Evolutionary conservation across 1,140 invertebrate species (phyloP).

Genomic region (Cyphomyrmex costatus): DNA sequence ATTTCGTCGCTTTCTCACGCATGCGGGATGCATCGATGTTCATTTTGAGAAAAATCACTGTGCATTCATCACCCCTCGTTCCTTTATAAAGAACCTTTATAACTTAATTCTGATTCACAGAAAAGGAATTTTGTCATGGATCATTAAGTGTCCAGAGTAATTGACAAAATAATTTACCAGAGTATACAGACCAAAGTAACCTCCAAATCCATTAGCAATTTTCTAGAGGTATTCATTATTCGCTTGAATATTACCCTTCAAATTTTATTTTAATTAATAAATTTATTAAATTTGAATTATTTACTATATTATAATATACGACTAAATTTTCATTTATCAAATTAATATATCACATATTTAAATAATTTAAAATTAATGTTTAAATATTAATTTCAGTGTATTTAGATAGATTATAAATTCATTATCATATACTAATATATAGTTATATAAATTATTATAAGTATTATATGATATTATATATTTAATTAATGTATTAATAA

Average conservation of each 20-base stretch:
- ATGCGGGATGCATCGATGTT: no score
- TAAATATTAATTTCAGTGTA: background rate
- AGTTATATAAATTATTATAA: background rate
- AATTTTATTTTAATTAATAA: constrained; percentile 39
- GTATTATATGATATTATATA: background rate
- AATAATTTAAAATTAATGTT: background rate
- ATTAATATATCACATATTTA: background rate
- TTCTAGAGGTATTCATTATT: background rate
- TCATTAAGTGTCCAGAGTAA: background rate
- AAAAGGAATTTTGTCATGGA: constrained; percentile 11
- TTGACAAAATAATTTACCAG: background rate
- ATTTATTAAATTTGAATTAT: background rate
- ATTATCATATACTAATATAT: background rate
- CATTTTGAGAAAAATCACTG: constrained; percentile 19
- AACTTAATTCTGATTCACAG: background rate
- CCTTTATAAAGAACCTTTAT: background rate
- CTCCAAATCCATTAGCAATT: background rate
- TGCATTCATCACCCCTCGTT: background rate
- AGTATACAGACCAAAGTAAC: background rate
- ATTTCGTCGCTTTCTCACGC: constrained; percentile 26
- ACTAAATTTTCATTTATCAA: background rate
- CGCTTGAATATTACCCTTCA: background rate
- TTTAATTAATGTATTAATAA: background rate
- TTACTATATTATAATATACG: background rate
- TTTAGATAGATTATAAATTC: background rate